These are phyloP conservation scores for Dasysyrphus tricinctus DNA, from an alignment of 2,888 invertebrate species.

Conservation along the genomic window DNA sequence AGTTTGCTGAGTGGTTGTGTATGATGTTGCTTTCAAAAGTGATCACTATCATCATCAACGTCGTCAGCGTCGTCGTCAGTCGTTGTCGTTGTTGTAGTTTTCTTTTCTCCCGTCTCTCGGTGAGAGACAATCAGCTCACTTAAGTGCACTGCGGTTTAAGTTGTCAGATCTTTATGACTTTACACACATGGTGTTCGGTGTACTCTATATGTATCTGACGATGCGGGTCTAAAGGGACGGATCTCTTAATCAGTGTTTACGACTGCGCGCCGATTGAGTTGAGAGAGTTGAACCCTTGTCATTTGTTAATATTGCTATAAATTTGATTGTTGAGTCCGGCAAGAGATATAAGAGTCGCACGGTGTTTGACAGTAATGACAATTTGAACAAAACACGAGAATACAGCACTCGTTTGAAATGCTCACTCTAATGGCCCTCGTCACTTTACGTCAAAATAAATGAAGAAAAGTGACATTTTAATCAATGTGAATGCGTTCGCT, in stretches of 20 bases:
- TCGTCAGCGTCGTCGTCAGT: conserved; percentile 30
- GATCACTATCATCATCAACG: conserved; percentile 57
- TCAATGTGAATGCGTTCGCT: conserved; percentile 80
- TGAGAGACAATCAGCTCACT: conserved; percentile 74
- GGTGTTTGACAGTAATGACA: conserved; percentile 48
- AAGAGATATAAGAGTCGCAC: conserved; percentile 56
- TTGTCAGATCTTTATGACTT: conserved; percentile 74
- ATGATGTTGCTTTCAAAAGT: conserved; percentile 63
- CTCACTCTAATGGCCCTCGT: conserved; percentile 80
- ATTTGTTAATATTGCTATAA: conserved; percentile 73
- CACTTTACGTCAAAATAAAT: conserved; percentile 83
- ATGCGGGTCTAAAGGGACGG: conserved; percentile 72
- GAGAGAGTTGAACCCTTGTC: conserved; percentile 69
- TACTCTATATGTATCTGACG: neutral
- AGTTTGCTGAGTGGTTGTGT: conserved; percentile 65
- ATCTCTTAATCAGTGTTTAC: conserved; percentile 75
- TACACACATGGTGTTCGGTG: conserved; percentile 42
- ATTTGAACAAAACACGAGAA: conserved; percentile 72
- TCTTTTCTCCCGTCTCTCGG: conserved; percentile 9
- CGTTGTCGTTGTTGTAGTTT: conserved; percentile 27
- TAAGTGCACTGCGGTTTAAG: conserved; percentile 69
- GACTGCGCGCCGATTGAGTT: conserved; percentile 68
- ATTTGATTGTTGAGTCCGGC: conserved; percentile 78
- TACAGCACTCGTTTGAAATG: conserved; percentile 69
- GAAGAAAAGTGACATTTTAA: conserved; percentile 83